Percentiles rank a stretch among this genome's conserved stretches.
Conservation (phyloP, 2,888 invertebrate genomes). For the Linnaemya tessellans region DNA sequence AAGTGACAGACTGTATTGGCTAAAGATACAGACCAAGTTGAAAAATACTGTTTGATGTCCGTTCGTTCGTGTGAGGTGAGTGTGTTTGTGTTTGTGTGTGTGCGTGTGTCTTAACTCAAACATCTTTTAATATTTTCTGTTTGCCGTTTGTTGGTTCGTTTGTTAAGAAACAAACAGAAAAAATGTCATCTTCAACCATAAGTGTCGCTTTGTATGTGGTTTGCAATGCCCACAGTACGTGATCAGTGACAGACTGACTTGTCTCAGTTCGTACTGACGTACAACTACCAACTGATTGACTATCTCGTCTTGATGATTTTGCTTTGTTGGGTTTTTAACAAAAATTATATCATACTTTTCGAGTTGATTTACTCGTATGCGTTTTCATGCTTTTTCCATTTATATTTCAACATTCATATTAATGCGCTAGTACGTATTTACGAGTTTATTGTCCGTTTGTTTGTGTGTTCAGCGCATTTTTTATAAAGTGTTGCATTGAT, state of each 20-base stretch:
- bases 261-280: constrained; percentile 40
- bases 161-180: constrained; percentile 38
- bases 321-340: constrained; percentile 62
- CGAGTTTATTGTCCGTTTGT: constrained; percentile 16
- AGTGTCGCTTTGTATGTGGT: constrained; percentile 78
- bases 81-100: constrained; percentile 33
- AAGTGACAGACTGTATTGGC: constrained; percentile 29
- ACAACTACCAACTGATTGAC: constrained; percentile 48
- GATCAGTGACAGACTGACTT: constrained; percentile 72
- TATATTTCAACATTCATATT: constrained; percentile 60
- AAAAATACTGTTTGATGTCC: constrained; percentile 21
- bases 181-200: constrained; percentile 73
- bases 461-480: constrained; percentile 39
- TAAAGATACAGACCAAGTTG: constrained; percentile 26
- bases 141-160: constrained; percentile 25
- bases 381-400: constrained; percentile 67
- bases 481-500: constrained; percentile 70
- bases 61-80: too few species aligned
- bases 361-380: constrained; percentile 74
- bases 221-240: constrained; percentile 75
- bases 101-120: constrained; percentile 49
- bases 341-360: constrained; percentile 80
- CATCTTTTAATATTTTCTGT: constrained; percentile 59
- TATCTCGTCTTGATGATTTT: constrained; percentile 59
- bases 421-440: constrained; percentile 7